Conservation (phyloP, 2,888 invertebrate species). For the Griposia aprilina region DNA sequence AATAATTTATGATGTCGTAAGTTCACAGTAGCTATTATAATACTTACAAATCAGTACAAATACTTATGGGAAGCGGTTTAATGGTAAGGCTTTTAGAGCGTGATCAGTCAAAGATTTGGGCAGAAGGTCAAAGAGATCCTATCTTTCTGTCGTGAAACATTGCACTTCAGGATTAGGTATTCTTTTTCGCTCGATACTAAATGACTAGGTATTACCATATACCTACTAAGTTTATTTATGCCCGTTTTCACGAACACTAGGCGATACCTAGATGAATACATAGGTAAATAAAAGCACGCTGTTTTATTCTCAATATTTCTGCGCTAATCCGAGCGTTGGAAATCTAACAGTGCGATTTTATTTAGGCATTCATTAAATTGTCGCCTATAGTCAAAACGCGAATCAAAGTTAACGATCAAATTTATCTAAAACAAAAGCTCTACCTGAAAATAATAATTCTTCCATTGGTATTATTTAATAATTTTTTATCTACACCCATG, state of each 20-base stretch:
- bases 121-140: neutral
- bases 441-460: neutral
- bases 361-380: no score
- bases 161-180: no score
- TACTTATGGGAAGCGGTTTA: neutral
- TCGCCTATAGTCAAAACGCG: no score
- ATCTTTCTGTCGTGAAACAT: neutral
- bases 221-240: neutral
- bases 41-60: neutral
- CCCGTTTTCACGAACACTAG: neutral
- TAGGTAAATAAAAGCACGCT: neutral
- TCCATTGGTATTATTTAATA: no score
- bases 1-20: neutral
- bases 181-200: neutral
- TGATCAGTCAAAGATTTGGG: neutral
- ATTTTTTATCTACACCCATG: no score
- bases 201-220: neutral
- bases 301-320: neutral
- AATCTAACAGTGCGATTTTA: neutral
- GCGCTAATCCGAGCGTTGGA: no score
- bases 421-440: neutral
- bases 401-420: neutral
- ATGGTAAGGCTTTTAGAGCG: neutral
- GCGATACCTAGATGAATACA: no score
- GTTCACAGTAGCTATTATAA: neutral